phyloP scores from a whole-genome alignment of 2,113 vertebrate species.

The Mustela lutreola region DNA sequence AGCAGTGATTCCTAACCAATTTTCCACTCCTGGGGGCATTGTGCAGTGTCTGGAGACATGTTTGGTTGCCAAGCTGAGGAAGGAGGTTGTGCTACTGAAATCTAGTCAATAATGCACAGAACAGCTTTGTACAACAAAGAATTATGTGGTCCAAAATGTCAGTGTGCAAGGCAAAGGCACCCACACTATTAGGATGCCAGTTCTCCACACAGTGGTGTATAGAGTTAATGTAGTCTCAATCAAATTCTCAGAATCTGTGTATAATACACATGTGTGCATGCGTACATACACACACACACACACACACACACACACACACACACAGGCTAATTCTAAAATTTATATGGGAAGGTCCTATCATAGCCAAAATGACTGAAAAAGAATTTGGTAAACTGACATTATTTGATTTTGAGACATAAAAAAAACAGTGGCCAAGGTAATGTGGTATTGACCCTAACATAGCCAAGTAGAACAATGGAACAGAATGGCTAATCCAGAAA shows the following conservation, averaged over 20 bases:
- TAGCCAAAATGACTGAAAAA: neutral
- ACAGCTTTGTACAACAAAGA: neutral
- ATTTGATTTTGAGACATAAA: neutral
- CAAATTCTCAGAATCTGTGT: neutral
- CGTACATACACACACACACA: neutral
- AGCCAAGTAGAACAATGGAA: neutral
- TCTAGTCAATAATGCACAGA: neutral
- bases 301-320: neutral
- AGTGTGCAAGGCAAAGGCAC: neutral
- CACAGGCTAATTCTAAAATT: neutral
- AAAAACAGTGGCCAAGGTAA: neutral
- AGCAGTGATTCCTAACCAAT: neutral
- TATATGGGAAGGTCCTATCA: neutral
- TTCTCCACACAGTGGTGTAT: neutral
- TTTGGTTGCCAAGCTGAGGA: neutral
- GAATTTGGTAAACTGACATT: neutral
- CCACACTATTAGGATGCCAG: neutral
- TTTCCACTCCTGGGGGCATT: neutral
- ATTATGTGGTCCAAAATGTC: neutral
- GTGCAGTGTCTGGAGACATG: neutral
- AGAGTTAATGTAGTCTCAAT: neutral
- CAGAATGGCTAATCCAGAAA: neutral
- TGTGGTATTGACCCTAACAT: neutral
- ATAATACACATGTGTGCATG: neutral
- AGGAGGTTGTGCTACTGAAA: neutral